Percentiles rank a stretch among this genome's conserved stretches.
phyloP scores from a whole-genome alignment of 2,888 invertebrate genomes.

The Julus scanicus region DNA sequence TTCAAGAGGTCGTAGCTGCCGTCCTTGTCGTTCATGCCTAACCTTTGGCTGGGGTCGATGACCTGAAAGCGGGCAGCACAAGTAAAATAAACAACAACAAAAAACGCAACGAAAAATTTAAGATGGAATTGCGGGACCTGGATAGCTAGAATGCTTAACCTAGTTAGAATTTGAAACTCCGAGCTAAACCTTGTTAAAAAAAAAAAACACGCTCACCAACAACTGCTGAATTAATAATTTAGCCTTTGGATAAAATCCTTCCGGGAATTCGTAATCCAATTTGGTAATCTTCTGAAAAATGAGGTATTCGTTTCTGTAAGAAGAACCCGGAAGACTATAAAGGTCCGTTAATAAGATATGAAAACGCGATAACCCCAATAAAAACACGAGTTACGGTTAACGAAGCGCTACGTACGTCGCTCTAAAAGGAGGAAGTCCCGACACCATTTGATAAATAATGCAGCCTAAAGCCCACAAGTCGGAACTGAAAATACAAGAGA shows the following conservation, averaged over 20 bases:
- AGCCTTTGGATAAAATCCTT: slow-evolving; percentile 87
- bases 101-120: too few relatives aligned
- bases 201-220: slow-evolving; percentile 69
- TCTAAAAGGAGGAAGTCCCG: slow-evolving; percentile 91
- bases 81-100: neutral
- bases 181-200: too few relatives aligned
- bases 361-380: neutral
- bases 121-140: too few relatives aligned
- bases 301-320: slow-evolving; percentile 94
- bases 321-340: slow-evolving; percentile 82
- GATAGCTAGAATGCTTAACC: too few relatives aligned
- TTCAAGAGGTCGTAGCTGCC: slow-evolving; percentile 83
- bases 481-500: slow-evolving; percentile 68
- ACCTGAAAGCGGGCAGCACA: slow-evolving; percentile 65
- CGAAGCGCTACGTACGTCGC: slow-evolving; percentile 66
- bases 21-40: slow-evolving; percentile 81
- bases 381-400: slow-evolving; percentile 64
- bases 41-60: slow-evolving; percentile 79
- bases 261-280: slow-evolving; percentile 90
- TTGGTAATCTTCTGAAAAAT: slow-evolving; percentile 95
- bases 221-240: slow-evolving; percentile 88
- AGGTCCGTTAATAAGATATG: neutral
- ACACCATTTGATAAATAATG: slow-evolving; percentile 96
- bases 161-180: too few relatives aligned
- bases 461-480: slow-evolving; percentile 99